Base-by-base conservation (phyloP, 1,140 invertebrate genomes). In the Ooceraea biroi region DNA sequence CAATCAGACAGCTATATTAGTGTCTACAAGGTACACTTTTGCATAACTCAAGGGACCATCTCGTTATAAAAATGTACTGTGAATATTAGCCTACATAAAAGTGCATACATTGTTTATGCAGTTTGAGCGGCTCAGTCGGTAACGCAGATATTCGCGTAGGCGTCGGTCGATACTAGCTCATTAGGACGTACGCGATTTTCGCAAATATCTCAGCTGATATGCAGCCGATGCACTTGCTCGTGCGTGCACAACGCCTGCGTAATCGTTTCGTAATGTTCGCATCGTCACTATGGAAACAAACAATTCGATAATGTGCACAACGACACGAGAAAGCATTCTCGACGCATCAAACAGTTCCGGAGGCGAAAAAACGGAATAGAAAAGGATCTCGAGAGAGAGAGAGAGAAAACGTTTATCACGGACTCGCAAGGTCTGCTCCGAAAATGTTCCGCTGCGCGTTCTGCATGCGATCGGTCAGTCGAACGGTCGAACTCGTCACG, bases 191-290 rank as follows among this genome's bases (percentile, higher is more conserved):
- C 17, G 71, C 71, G 82, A 85, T 50, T 80, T 44, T 74, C 66
- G 78, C 52, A 76, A 48, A 60, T 72, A 77, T 61, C n/a, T n/a
- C 80, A 84, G 48, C 68, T 69, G 65, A 88, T 82, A 44, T 61
- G 73, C 46, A 48, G 19, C 50, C 22, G 36, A 78, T 57, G 63
- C 63, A 57, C 30, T 68, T 57, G 48, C 50, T 68, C 44, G 48
- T 36, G 27, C 22, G 57, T 69, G 65, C n/a, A n/a, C n/a, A 58
- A 69, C 12, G 12, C 65, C 36, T 58, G 25, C 61, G 22, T 19
- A 69, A 80, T 22, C 41, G 41, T 80, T 80, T 80, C 76, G 65
- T 80, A 80, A 80, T 44, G 41, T 36, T 36, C 30, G n/a, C n/a
- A 55, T 57, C 41, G 50, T 57, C 19, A 3, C 30, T 55, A 69